These are phyloP conservation scores for Eriocheir sinensis DNA, from an alignment of 1,140 invertebrate genomes.

Conservation along the genomic window DNA sequence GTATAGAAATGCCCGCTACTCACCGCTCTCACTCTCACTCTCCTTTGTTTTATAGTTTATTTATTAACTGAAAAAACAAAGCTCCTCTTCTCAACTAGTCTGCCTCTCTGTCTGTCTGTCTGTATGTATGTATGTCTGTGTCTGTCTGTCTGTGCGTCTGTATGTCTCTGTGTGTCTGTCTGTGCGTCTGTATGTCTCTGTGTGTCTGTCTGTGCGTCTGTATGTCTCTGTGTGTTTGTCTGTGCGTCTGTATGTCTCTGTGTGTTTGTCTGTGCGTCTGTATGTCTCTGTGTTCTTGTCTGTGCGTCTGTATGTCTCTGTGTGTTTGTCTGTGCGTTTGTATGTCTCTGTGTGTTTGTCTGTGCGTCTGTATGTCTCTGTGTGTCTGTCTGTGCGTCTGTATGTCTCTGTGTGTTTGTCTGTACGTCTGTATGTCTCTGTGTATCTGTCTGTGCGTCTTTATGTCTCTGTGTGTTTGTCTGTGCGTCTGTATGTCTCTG, in stretches of 20 bases:
- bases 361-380: background rate
- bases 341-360: background rate
- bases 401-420: background rate
- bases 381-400: background rate
- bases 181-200: background rate
- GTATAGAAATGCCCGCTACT: too few relatives aligned
- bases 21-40: constrained; percentile 9
- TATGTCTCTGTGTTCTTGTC: background rate
- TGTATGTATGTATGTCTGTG: background rate
- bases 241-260: too few relatives aligned
- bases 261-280: too few relatives aligned
- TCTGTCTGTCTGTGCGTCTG: background rate
- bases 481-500: background rate
- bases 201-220: too few relatives aligned
- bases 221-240: too few relatives aligned
- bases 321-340: background rate
- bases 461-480: background rate
- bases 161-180: background rate
- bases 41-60: background rate
- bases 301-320: background rate
- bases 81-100: background rate
- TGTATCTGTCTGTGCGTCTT: background rate
- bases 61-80: too few relatives aligned
- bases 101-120: background rate
- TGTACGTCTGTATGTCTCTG: background rate